Evolutionary conservation across 2,113 vertebrate genomes (phyloP).

Genomic region (Laterallus jamaicensis): DNA sequence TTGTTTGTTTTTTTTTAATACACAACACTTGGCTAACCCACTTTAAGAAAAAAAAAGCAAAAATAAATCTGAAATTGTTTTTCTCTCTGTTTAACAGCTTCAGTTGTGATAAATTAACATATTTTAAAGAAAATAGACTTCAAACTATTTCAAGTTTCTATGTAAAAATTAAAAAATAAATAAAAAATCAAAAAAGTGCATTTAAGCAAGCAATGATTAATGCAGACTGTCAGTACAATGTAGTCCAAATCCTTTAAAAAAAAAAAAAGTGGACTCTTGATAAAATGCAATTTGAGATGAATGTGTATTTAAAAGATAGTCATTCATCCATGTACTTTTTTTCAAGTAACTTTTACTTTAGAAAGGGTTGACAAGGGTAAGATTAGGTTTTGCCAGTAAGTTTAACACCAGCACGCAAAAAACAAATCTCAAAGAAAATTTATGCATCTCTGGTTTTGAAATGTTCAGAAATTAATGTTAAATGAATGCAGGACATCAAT

Average conservation of each 20-base stretch:
- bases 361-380: background rate
- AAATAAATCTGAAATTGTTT: background rate
- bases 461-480: background rate
- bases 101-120: background rate
- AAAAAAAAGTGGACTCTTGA: background rate
- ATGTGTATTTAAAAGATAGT: background rate
- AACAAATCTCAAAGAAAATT: background rate
- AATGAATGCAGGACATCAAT: background rate
- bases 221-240: background rate
- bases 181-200: background rate
- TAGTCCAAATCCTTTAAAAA: background rate
- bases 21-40: background rate
- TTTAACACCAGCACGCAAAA: background rate
- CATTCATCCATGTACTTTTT: background rate
- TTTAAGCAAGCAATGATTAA: background rate
- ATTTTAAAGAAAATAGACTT: background rate
- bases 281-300: background rate
- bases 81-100: background rate
- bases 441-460: background rate
- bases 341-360: background rate
- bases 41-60: background rate
- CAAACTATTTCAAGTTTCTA: background rate
- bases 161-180: background rate
- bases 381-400: background rate
- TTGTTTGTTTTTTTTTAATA: background rate